Conservation (phyloP, 2,113 vertebrate genomes). For the Tachysurus fulvidraco region DNA sequence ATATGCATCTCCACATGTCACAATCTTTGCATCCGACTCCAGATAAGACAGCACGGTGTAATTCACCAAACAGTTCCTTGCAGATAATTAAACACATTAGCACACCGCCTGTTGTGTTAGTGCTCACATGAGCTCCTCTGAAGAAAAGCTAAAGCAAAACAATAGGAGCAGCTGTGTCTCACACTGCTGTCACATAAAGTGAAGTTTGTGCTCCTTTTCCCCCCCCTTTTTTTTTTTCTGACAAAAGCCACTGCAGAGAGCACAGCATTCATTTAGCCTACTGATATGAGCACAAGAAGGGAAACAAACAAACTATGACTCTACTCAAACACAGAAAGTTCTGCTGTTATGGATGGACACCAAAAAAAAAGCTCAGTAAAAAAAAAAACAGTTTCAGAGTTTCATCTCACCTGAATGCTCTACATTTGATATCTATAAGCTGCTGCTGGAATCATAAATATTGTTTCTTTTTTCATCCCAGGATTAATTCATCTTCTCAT, state of each 20-base stretch:
- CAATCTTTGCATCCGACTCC: not conserved
- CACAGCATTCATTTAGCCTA: not conserved
- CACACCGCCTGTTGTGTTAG: slow-evolving; percentile 7
- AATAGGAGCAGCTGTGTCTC: not conserved
- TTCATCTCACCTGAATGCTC: not conserved
- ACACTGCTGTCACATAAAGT: not conserved
- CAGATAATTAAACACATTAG: slow-evolving; percentile 26
- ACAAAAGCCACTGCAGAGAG: not conserved
- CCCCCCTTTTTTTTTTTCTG: not conserved
- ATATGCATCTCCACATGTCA: not conserved
- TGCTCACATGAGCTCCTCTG: not conserved
- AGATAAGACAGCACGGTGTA: not conserved
- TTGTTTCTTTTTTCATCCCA: not conserved
- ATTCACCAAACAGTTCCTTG: not conserved
- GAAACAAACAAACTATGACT: not conserved
- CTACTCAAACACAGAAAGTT: not conserved
- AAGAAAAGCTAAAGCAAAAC: not conserved
- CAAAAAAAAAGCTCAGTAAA: no score
- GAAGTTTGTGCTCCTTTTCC: not conserved
- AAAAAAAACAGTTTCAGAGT: not conserved
- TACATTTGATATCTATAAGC: not conserved
- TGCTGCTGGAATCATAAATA: not conserved
- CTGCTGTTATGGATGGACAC: not conserved
- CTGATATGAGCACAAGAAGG: not conserved
- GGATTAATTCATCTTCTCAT: not conserved